Percentiles rank a stretch among this genome's conserved stretches.
phyloP scores from a whole-genome alignment of 2,113 vertebrate species.

The Gobiocypris rarus region DNA sequence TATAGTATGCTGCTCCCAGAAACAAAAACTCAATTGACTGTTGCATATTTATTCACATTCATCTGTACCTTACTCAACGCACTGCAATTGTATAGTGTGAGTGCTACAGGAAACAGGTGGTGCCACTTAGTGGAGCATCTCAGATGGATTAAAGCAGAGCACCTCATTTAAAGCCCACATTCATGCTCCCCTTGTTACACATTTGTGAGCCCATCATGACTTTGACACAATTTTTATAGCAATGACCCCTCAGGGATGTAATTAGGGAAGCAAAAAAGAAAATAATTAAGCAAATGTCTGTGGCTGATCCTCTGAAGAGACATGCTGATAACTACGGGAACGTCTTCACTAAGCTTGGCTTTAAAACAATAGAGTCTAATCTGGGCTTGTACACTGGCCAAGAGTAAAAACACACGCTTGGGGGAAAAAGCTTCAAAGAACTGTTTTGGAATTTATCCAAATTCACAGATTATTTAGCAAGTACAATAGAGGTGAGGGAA shows the following conservation, averaged over 20 bases:
- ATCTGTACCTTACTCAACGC: conserved; percentile 22
- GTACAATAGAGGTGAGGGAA: conserved; percentile 62
- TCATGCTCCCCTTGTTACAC: conserved; percentile 34
- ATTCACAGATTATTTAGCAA: conserved; percentile 72
- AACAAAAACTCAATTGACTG: conserved; percentile 30
- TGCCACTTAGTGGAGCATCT: conserved; percentile 43
- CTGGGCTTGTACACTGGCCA: conserved; percentile 59
- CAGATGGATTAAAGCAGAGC: conserved; percentile 44
- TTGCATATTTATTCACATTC: conserved; percentile 46
- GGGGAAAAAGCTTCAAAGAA: conserved; percentile 58
- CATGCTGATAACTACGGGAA: conserved; percentile 55
- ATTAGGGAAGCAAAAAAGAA: conserved; percentile 59
- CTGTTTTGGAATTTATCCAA: conserved; percentile 71
- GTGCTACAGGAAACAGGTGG: conserved; percentile 49
- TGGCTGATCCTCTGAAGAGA: conserved; percentile 50
- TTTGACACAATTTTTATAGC: conserved; percentile 28
- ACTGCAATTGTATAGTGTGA: not conserved
- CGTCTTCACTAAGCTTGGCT: conserved; percentile 53
- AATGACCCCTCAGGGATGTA: conserved; percentile 57
- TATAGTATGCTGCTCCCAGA: not conserved
- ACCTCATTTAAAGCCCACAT: conserved; percentile 21
- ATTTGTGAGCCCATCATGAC: conserved; percentile 33
- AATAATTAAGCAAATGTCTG: conserved; percentile 58
- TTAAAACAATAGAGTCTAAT: conserved; percentile 63
- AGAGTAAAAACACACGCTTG: conserved; percentile 56